A percentile compares a stretch with the other conserved stretches of the same genome.
phyloP scores from a whole-genome alignment of 2,888 invertebrate species.

The Agonopterix alstromeriana region DNA sequence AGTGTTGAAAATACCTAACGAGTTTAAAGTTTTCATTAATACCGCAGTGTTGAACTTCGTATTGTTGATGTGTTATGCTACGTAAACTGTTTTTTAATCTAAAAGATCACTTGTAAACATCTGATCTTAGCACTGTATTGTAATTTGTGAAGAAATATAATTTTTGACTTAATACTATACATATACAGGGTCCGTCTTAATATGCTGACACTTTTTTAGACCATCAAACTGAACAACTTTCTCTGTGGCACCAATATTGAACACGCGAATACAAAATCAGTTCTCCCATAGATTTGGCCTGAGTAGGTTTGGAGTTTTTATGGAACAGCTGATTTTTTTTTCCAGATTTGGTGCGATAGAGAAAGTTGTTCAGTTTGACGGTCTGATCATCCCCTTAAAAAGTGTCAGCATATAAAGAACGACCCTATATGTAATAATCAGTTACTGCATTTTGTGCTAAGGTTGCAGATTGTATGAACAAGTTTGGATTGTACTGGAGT shows the following conservation, averaged over 20 bases:
- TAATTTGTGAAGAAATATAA: slow-evolving; percentile 2
- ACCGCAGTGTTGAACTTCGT: slow-evolving; percentile 42
- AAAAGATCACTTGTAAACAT: slow-evolving; percentile 29
- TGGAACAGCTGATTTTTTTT: too few relatives aligned
- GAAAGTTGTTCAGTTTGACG: too few relatives aligned
- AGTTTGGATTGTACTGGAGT: slow-evolving; percentile 57
- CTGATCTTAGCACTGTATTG: slow-evolving; percentile 49
- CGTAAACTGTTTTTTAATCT: slow-evolving; percentile 27
- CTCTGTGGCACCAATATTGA: too few relatives aligned
- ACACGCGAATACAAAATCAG: too few relatives aligned
- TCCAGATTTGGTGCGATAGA: too few relatives aligned
- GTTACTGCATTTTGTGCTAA: slow-evolving; percentile 46
- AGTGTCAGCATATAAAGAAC: too few relatives aligned
- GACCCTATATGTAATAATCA: slow-evolving; percentile 8
- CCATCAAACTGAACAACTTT: too few relatives aligned
- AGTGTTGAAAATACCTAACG: slow-evolving; percentile 32
- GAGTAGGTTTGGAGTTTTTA: too few relatives aligned
- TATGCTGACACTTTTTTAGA: too few relatives aligned
- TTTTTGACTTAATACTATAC: background rate
- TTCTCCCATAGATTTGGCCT: too few relatives aligned
- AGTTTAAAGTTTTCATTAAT: slow-evolving; percentile 3
- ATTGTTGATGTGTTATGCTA: slow-evolving; percentile 38
- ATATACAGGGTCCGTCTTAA: too few relatives aligned
- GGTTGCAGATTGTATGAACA: slow-evolving; percentile 35
- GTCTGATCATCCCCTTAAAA: too few relatives aligned